A percentile compares a stretch with the other conserved stretches of the same genome.
These are phyloP conservation scores for Epinotia bilunana DNA, from an alignment of 2,888 invertebrate genomes.

Conservation along the genomic window DNA sequence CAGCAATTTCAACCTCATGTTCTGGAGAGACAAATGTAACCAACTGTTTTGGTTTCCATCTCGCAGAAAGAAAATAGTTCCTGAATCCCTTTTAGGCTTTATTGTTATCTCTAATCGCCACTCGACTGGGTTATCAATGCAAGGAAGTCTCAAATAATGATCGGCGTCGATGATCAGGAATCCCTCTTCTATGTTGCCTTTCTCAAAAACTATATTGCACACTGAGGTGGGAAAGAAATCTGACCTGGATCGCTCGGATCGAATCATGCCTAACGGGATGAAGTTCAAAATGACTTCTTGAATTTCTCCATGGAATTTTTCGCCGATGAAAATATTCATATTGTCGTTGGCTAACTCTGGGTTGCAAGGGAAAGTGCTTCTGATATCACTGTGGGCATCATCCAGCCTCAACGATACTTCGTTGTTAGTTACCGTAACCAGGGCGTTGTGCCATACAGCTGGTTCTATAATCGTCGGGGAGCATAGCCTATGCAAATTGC, in stretches of 20 bases:
- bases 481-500: slow-evolving; percentile 67
- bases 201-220: slow-evolving; percentile 74
- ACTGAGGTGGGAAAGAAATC: slow-evolving; percentile 63
- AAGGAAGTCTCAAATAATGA: slow-evolving; percentile 72
- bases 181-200: slow-evolving; percentile 69
- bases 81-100: slow-evolving; percentile 67
- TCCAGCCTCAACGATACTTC: slow-evolving; percentile 71
- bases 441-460: slow-evolving; percentile 73
- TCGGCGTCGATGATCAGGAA: slow-evolving; percentile 64
- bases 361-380: slow-evolving; percentile 68
- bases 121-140: slow-evolving; percentile 65
- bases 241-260: slow-evolving; percentile 50
- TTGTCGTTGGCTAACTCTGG: slow-evolving; percentile 70
- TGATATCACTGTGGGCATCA: slow-evolving; percentile 62
- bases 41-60: slow-evolving; percentile 60
- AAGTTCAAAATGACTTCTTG: slow-evolving; percentile 79
- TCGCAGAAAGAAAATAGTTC: slow-evolving; percentile 68
- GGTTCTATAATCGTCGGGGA: slow-evolving; percentile 66
- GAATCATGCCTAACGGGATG: slow-evolving; percentile 65
- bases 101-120: slow-evolving; percentile 74
- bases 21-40: slow-evolving; percentile 69
- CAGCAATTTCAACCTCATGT: slow-evolving; percentile 71
- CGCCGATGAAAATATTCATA: slow-evolving; percentile 71
- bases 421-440: slow-evolving; percentile 71
- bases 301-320: slow-evolving; percentile 75